phyloP scores from a whole-genome alignment of 2,113 vertebrate species.

The Labeo rohita region DNA sequence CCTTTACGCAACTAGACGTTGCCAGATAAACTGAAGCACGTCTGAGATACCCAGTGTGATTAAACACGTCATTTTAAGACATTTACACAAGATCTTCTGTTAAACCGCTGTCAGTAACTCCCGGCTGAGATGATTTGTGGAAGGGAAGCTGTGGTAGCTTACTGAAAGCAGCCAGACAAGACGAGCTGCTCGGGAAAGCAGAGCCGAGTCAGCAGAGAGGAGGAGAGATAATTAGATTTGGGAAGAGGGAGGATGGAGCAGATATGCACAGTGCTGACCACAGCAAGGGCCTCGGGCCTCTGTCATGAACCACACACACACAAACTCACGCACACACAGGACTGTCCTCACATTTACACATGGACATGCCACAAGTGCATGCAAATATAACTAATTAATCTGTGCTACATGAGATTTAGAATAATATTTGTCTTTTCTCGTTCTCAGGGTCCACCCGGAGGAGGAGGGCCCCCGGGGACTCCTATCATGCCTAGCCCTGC shows the following conservation, averaged over 20 bases:
- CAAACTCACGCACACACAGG: constrained; percentile 5
- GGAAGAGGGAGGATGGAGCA: constrained; percentile 38
- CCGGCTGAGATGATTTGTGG: constrained; percentile 29
- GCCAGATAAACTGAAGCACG: background rate
- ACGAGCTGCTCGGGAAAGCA: constrained; percentile 15
- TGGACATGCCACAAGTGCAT: background rate
- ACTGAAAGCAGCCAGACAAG: constrained; percentile 33
- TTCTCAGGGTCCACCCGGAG: constrained; percentile 91
- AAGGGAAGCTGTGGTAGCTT: constrained; percentile 5
- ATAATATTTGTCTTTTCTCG: constrained; percentile 8
- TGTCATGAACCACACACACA: constrained; percentile 24
- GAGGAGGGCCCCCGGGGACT: constrained; percentile 95
- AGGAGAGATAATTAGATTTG: constrained; percentile 43
- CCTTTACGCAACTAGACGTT: background rate
- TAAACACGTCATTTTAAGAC: background rate
- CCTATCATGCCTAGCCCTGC: constrained; percentile 99
- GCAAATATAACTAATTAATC: background rate
- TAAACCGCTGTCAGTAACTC: constrained; percentile 14
- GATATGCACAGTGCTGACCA: constrained; percentile 33
- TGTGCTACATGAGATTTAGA: background rate
- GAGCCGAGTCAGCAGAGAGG: constrained; percentile 36
- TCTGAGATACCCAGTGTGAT: background rate
- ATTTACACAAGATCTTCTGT: constrained; percentile 3
- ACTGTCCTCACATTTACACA: constrained; percentile 4
- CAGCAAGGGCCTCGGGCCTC: constrained; percentile 4